A percentile compares a stretch with the other conserved stretches of the same genome.
These are phyloP conservation scores for Iphiclides podalirius DNA, from an alignment of 2,888 invertebrate species.

Conservation along the genomic window DNA sequence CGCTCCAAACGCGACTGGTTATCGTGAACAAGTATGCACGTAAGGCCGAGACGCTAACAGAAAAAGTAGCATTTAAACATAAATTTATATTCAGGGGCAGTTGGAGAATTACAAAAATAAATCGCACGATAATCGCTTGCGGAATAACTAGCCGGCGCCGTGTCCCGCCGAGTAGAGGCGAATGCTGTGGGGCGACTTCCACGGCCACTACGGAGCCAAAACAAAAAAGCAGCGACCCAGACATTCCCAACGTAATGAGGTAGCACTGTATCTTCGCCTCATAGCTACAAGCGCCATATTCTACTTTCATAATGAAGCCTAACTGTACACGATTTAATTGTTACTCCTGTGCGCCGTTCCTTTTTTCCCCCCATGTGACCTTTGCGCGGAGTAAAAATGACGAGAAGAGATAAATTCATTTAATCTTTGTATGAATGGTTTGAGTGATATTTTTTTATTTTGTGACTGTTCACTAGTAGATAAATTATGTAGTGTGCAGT, in stretches of 20 bases:
- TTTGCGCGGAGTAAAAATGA: neutral
- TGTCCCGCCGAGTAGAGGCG: slow-evolving; percentile 8
- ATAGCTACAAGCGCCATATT: slow-evolving; percentile 13
- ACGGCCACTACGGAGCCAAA: slow-evolving; percentile 10
- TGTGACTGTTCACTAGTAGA: neutral
- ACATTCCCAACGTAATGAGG: slow-evolving; percentile 21
- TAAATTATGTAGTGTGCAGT: no score
- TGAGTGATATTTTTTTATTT: no score
- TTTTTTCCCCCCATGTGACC: neutral
- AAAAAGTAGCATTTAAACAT: no score
- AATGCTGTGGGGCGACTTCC: slow-evolving; percentile 13
- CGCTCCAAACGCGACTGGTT: no score
- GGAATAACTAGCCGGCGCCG: slow-evolving; percentile 4
- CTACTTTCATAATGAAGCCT: slow-evolving; percentile 17
- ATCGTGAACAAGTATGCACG: no score
- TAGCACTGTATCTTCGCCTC: slow-evolving; percentile 15
- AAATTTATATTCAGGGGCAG: no score
- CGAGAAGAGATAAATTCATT: neutral
- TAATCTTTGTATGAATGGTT: neutral
- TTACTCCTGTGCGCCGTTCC: slow-evolving; percentile 5
- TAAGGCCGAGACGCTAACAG: no score
- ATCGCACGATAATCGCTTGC: neutral
- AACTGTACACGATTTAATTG: slow-evolving; percentile 24
- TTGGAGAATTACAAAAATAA: no score
- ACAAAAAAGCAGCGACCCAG: slow-evolving; percentile 12